phyloP scores from a whole-genome alignment of 2,113 vertebrate genomes.

The Struthidea cinerea region DNA sequence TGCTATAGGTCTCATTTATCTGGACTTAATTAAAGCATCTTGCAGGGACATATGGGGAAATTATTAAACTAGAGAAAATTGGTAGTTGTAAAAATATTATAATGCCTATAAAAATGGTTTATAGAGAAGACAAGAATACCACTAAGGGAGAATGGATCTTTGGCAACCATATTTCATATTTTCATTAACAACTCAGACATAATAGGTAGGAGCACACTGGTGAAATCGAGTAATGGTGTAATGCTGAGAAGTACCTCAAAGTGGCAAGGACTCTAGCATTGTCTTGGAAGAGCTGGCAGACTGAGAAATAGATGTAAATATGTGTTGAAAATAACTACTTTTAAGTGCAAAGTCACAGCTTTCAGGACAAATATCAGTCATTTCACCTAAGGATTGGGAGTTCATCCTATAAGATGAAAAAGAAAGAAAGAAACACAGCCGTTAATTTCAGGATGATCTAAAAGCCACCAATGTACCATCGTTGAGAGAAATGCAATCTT shows the following conservation, averaged over 20 bases:
- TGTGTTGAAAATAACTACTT: not conserved
- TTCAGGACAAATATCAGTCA: not conserved
- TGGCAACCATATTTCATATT: not conserved
- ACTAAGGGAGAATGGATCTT: not conserved
- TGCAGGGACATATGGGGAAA: not conserved
- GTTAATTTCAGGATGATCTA: not conserved
- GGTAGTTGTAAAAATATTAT: not conserved
- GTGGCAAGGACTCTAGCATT: not conserved
- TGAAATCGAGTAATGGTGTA: not conserved
- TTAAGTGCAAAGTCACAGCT: not conserved
- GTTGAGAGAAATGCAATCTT: not conserved
- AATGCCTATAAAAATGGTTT: not conserved
- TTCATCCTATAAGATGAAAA: not conserved
- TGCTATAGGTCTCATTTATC: not conserved
- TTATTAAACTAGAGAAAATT: not conserved
- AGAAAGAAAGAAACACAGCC: not conserved
- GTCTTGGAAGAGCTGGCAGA: not conserved
- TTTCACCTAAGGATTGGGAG: not conserved
- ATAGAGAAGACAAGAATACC: not conserved
- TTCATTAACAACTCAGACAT: not conserved
- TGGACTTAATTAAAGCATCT: not conserved
- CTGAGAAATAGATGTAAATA: not conserved
- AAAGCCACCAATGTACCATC: not conserved
- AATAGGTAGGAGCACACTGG: not conserved
- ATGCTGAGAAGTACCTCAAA: not conserved